Evolutionary conservation across 2,888 invertebrate species (phyloP), one percentile per base, ranked within the genome.

Genomic region (Drosophila antonietae): DNA sequence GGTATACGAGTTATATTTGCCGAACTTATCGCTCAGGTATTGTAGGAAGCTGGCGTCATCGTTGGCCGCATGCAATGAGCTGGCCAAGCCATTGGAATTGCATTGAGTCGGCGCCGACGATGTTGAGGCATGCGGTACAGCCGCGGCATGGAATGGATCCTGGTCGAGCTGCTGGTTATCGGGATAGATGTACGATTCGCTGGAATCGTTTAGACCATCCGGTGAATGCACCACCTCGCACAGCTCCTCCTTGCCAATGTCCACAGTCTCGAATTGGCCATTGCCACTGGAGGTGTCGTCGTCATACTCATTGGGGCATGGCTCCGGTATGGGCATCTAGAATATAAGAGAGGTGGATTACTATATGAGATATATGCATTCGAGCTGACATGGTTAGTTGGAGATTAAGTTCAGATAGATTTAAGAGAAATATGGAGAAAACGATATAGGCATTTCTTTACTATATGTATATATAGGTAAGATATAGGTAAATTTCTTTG

Each of bases 21-120:
- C 23, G 1, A 85, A 65, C 41, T 82, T 82, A 12, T 68, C 55
- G 9, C 56, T 71, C 41, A 82, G 37, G 58, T 83, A 83, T 7
- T 73, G 78, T 4, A 86, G 39, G 28, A 61, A 83, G 59, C 59
- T 72, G 7, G 60, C 68, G 56, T 80, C 75, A 18, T 82, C 85
- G 44, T 46, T 15, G 35, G 46, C 33, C 44, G 57, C 12, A 9
- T 52, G 56, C 2, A 7, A 2, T 15, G 33, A 3, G 39, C 31
- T 12, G 33, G 41, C 7, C 31, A n/a, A 14, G 0, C 3, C n/a
- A 0, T 23, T 53, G 5, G 23, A 0, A 8, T n/a, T 39, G 28
- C 37, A 7, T 2, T 28, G 33, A 23, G 2, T 18, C 39, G 28
- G 23, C 9, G 9, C 23, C 20, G 49, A 33, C 1, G 49, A 31